phyloP scores from a whole-genome alignment of 2,888 invertebrate genomes.

The Pollenia labialis region DNA sequence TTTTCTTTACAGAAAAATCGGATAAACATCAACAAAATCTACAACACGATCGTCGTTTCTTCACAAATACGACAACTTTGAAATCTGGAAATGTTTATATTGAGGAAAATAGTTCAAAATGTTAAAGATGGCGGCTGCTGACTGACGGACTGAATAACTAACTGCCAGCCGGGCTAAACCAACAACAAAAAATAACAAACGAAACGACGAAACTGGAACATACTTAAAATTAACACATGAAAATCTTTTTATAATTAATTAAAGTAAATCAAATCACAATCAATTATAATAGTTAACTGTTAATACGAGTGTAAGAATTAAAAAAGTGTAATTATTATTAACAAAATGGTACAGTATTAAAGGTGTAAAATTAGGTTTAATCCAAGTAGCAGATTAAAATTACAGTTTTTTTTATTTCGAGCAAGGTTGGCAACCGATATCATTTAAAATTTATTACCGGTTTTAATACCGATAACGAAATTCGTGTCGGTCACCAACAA shows the following conservation, averaged over 20 bases:
- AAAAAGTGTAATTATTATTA: slow-evolving; percentile 1
- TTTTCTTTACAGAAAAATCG: slow-evolving; percentile 77
- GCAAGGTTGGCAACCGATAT: no score
- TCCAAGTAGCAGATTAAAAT: background rate
- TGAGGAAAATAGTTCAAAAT: slow-evolving; percentile 82
- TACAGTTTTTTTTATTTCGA: background rate
- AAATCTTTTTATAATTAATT: slow-evolving; percentile 21
- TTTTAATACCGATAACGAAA: no score
- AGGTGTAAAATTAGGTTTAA: slow-evolving; percentile 10
- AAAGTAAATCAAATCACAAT: slow-evolving; percentile 32
- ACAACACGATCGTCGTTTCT: slow-evolving; percentile 80
- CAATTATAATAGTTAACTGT: slow-evolving; percentile 33
- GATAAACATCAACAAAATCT: slow-evolving; percentile 76
- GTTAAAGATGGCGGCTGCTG: slow-evolving; percentile 75
- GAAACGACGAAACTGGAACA: slow-evolving; percentile 65
- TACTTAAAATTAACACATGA: slow-evolving; percentile 68
- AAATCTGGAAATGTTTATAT: slow-evolving; percentile 84
- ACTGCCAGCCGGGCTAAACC: slow-evolving; percentile 5
- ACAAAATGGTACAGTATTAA: slow-evolving; percentile 14
- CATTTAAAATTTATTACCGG: no score
- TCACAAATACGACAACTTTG: slow-evolving; percentile 77
- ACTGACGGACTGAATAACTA: slow-evolving; percentile 31
- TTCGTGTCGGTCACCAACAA: no score
- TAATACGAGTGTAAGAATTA: slow-evolving; percentile 32
- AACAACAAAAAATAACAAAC: slow-evolving; percentile 28